Conservation (phyloP, 2,113 vertebrate species). For the Heliornis fulica region DNA sequence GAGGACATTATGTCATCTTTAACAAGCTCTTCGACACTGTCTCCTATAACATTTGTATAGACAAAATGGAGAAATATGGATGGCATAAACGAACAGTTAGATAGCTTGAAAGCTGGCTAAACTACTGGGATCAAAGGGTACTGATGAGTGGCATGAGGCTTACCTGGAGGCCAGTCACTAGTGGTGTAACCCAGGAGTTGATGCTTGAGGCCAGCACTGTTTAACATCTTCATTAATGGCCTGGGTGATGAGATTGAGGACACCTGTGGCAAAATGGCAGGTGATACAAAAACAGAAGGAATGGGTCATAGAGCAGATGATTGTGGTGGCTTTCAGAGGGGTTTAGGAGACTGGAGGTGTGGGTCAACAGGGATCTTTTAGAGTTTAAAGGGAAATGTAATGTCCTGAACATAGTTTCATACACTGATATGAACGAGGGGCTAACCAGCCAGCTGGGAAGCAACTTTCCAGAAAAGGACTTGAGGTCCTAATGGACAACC, state of each 20-base stretch:
- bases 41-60: not conserved
- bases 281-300: not conserved
- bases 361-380: not conserved
- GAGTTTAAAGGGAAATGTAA: not conserved
- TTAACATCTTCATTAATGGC: not conserved
- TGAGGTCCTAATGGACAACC: not conserved
- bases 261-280: not conserved
- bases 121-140: not conserved
- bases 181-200: not conserved
- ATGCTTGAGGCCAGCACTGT: not conserved
- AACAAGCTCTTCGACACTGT: not conserved
- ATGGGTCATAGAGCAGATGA: not conserved
- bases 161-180: not conserved
- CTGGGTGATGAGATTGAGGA: not conserved
- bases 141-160: not conserved
- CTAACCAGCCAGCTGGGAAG: not conserved
- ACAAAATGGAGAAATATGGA: not conserved
- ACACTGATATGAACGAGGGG: rapidly evolving
- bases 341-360: not conserved
- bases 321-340: not conserved
- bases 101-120: not conserved
- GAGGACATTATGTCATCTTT: not conserved
- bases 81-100: not conserved
- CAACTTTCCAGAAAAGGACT: not conserved
- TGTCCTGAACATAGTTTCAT: not conserved